Percentiles rank a stretch among this genome's conserved stretches.
phyloP scores from a whole-genome alignment of 2,888 invertebrate species.

The Matsumyia berberina region DNA sequence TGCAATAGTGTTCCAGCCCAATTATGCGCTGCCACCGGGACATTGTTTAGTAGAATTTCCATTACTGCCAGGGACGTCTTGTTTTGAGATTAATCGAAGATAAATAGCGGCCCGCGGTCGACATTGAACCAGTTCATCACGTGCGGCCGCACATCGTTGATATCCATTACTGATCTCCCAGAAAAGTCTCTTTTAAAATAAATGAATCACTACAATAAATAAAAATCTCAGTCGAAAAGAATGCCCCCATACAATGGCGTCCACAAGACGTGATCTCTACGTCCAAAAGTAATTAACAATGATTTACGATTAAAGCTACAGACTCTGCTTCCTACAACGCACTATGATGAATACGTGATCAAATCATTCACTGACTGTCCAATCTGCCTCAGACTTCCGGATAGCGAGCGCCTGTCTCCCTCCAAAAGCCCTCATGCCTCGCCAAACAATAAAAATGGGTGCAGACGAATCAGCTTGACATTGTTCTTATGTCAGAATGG shows the following conservation, averaged over 20 bases:
- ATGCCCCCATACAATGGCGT: not conserved
- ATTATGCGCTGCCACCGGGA: too few species aligned
- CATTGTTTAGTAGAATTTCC: too few species aligned
- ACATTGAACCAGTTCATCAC: too few species aligned
- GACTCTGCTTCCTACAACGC: constrained; percentile 30
- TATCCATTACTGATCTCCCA: not conserved
- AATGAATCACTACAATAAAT: not conserved
- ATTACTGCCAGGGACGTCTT: too few species aligned
- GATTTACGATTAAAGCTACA: constrained; percentile 8
- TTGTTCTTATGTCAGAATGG: constrained; percentile 41
- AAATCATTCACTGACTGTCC: constrained; percentile 17
- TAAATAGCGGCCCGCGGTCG: too few species aligned
- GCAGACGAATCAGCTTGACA: constrained; percentile 24
- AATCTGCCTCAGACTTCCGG: constrained; percentile 34
- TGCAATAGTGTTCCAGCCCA: too few species aligned
- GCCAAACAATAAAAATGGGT: constrained; percentile 44
- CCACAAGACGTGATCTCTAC: constrained; percentile 11
- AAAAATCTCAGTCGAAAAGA: not conserved
- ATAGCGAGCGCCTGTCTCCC: not conserved
- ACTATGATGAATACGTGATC: constrained; percentile 40
- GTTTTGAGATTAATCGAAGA: too few species aligned
- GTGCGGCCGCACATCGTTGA: not conserved
- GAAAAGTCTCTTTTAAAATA: not conserved
- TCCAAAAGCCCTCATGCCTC: constrained; percentile 12
- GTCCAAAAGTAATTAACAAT: constrained; percentile 9